Percentiles rank a stretch among this genome's conserved stretches.
Conservation (phyloP, 2,113 vertebrate genomes). For the Prunella himalayana region DNA sequence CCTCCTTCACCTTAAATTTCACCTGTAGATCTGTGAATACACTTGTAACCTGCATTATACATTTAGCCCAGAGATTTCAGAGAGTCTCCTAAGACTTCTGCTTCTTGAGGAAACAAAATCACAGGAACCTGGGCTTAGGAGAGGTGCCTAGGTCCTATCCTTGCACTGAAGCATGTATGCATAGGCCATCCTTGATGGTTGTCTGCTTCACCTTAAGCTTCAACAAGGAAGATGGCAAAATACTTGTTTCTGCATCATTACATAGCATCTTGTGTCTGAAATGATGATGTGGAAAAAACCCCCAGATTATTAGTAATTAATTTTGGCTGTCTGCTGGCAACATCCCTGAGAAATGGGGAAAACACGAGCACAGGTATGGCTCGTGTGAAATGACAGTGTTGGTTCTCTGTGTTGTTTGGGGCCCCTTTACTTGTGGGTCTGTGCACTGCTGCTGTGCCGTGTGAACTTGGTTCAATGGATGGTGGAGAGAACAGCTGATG, state of each 20-base stretch:
- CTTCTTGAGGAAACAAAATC: background rate
- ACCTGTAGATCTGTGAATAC: background rate
- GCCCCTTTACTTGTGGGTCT: background rate
- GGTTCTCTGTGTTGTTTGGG: background rate
- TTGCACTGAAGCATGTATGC: background rate
- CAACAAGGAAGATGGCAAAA: background rate
- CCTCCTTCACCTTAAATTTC: background rate
- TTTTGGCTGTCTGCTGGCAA: background rate
- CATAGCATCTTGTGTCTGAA: background rate
- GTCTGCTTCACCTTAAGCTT: background rate
- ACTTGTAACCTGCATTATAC: background rate
- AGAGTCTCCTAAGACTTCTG: background rate
- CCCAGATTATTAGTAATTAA: background rate
- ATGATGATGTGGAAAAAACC: accelerated
- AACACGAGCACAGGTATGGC: accelerated
- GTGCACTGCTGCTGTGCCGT: background rate
- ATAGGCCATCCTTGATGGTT: background rate
- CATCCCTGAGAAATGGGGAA: background rate
- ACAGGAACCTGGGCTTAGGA: background rate
- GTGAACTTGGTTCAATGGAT: background rate
- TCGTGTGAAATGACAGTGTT: background rate
- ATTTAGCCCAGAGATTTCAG: background rate
- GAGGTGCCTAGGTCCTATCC: background rate
- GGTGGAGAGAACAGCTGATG: background rate
- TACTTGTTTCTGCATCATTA: background rate